Base-by-base conservation (phyloP, 2,888 invertebrate species). In the Crossocerus cetratus region DNA sequence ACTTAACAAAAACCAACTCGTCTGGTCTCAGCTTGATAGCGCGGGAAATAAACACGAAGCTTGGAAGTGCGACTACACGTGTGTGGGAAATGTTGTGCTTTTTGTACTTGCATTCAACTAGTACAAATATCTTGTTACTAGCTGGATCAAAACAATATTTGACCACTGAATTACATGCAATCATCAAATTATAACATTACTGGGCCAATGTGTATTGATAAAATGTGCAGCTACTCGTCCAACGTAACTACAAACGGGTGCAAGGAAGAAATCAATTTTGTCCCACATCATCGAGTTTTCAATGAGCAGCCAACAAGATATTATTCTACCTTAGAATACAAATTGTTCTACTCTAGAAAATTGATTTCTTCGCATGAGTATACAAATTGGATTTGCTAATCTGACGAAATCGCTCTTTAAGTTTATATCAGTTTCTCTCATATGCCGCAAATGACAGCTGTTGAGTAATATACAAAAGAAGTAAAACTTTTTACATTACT, bases 41-140 rank as follows among this genome's bases (percentile, higher is more conserved):
- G 32, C 32, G 32, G 32, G 5, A 32, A 32, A 32, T 32, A 32
- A 32, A 32, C 32, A 8, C 32, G 32, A 32, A 32, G 32, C 32
- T 32, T 32, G 32, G 32, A 32, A 32, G 32, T 32, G 32, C 32
- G 32, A 32, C 32, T 32, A 32, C 32, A 32, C 32, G 32, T 32
- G 32, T 32, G 11, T 32, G 32, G 43, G 44, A 2, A 49, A 62
- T 42, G 8, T 65, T 32, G 32, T 21, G 20, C 53, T n/a, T 42
- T 49, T 43, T 18, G 8, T 3, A 62, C 22, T 42, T 18, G 54
- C 23, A 65, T 43, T 63, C 60, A 68, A 71, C 83, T 78, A 80
- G 73, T 83, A 77, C 78, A 65, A 83, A 72, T 72, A 54, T 63
- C 62, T 66, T 74, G 69, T 76, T 74, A 76, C 83, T 80, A 82